Percentiles rank a stretch among this genome's conserved stretches.
Evolutionary conservation across 2,113 vertebrate species (phyloP).

Genomic region (Vimba vimba): DNA sequence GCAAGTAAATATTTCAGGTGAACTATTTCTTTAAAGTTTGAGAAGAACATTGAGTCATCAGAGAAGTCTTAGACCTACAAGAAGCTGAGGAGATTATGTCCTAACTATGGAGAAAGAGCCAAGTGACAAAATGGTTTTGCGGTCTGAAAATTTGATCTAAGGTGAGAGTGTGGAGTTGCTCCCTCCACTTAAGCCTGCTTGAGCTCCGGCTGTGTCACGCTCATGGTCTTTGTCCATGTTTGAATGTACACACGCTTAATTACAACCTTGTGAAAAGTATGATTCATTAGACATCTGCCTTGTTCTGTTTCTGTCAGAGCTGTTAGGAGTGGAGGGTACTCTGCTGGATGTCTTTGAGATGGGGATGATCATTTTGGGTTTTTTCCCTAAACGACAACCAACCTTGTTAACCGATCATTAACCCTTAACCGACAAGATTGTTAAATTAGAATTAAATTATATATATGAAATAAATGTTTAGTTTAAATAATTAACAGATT

Average conservation of each 20-base stretch:
- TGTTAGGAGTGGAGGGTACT: too few species aligned
- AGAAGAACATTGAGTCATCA: neutral
- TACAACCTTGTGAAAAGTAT: neutral
- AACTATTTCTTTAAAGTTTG: neutral
- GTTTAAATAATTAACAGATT: too few species aligned
- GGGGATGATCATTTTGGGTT: too few species aligned
- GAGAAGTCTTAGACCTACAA: neutral
- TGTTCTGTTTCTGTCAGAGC: neutral
- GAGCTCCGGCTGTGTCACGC: neutral
- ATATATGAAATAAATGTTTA: too few species aligned
- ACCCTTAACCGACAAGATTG: too few species aligned
- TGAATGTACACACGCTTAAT: neutral
- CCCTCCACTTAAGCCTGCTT: neutral
- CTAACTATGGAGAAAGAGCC: neutral
- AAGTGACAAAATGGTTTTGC: neutral
- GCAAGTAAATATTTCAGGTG: neutral
- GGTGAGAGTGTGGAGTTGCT: neutral
- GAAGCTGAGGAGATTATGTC: neutral
- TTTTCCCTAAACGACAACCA: too few species aligned
- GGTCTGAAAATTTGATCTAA: neutral
- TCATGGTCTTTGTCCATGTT: neutral
- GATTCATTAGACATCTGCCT: neutral
- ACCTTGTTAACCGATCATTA: too few species aligned
- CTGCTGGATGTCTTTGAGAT: too few species aligned
- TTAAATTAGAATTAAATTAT: too few species aligned